A percentile compares a stretch with the other conserved stretches of the same genome.
These are phyloP conservation scores for Bedellia somnulentella DNA, from an alignment of 2,888 invertebrate species.

Conservation along the genomic window DNA sequence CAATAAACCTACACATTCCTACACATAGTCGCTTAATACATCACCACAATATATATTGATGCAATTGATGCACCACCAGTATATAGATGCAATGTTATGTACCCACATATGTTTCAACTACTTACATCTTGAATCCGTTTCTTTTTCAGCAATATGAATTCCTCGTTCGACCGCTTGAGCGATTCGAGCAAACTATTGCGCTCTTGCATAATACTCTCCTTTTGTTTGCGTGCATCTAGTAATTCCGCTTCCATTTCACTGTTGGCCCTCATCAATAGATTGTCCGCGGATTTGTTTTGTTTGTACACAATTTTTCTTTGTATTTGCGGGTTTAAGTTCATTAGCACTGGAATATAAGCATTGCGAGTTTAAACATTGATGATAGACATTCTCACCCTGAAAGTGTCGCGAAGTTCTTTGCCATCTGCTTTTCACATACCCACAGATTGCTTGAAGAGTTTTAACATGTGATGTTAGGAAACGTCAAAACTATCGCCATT, in stretches of 20 bases:
- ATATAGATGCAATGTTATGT: too few relatives aligned
- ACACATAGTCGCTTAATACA: too few relatives aligned
- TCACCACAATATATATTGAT: too few relatives aligned
- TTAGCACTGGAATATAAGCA: conserved; percentile 38
- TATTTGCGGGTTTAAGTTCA: conserved; percentile 34
- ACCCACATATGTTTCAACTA: too few relatives aligned
- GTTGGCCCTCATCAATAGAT: conserved; percentile 33
- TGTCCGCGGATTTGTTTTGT: conserved; percentile 39
- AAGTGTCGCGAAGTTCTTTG: too few relatives aligned
- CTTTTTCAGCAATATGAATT: conserved; percentile 73
- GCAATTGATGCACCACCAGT: too few relatives aligned
- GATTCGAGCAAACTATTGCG: conserved; percentile 65
- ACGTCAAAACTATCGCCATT: too few relatives aligned
- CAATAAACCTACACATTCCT: too few relatives aligned
- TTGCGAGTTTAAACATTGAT: conserved; percentile 1
- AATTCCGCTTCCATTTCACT: conserved; percentile 45
- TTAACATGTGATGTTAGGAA: too few relatives aligned
- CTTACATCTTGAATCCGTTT: conserved; percentile 81
- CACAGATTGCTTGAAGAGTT: too few relatives aligned
- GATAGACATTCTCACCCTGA: conserved; percentile 6
- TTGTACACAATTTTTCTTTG: conserved; percentile 26
- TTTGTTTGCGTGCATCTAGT: conserved; percentile 40
- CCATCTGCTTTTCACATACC: too few relatives aligned
- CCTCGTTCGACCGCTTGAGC: conserved; percentile 71
- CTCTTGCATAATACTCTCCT: conserved; percentile 49